Percentiles rank a stretch among this genome's conserved stretches.
phyloP scores from a whole-genome alignment of 2,113 vertebrate species.

The Peromyscus polionotus region DNA sequence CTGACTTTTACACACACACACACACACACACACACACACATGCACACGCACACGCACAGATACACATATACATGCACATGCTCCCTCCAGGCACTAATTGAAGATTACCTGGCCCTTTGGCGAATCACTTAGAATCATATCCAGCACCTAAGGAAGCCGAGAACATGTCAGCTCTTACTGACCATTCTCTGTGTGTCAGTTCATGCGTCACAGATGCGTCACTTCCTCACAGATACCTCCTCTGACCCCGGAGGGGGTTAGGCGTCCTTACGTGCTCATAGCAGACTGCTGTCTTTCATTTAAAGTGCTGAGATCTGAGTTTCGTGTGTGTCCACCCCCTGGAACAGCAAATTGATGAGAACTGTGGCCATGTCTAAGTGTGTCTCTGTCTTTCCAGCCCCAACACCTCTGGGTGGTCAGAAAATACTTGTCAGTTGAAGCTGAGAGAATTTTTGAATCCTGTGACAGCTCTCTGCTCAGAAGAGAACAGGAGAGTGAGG shows the following conservation, averaged over 20 bases:
- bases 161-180: neutral
- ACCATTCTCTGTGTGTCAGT: neutral
- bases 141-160: fast-evolving
- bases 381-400: neutral
- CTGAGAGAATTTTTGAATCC: neutral
- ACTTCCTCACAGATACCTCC: neutral
- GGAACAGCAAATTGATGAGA: neutral
- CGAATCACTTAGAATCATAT: neutral
- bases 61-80: too few species aligned
- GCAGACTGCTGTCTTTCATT: neutral
- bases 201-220: neutral
- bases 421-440: neutral
- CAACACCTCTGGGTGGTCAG: neutral
- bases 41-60: too few species aligned
- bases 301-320: neutral
- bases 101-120: too few species aligned
- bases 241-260: neutral
- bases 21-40: too few species aligned
- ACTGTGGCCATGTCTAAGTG: neutral
- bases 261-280: neutral
- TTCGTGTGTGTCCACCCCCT: neutral
- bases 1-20: too few species aligned
- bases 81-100: neutral
- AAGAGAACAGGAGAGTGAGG: neutral
- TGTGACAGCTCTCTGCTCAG: neutral